Evolutionary conservation across 2,797 vertebrate species (phyloP).

Genomic region (Staurois parvus): DNA sequence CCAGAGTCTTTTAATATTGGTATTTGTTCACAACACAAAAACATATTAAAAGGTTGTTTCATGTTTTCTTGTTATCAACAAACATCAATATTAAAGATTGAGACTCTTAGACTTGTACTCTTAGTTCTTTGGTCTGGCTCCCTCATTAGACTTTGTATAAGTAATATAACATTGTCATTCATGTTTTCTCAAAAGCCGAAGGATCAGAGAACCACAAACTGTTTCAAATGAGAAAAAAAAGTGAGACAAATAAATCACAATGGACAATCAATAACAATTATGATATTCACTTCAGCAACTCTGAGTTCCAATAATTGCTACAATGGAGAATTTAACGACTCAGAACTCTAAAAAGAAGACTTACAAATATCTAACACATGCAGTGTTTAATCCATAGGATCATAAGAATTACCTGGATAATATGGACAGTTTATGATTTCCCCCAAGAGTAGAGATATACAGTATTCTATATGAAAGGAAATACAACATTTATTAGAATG

Average conservation of each 20-base stretch:
- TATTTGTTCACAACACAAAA: too few species aligned
- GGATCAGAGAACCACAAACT: slow-evolving; percentile 30
- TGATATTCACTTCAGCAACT: slow-evolving; percentile 31
- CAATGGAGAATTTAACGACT: slow-evolving; percentile 20
- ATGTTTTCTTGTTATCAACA: too few species aligned
- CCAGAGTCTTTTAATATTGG: too few species aligned
- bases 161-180: neutral
- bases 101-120: too few species aligned
- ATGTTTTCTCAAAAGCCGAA: neutral
- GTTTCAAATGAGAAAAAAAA: slow-evolving; percentile 28
- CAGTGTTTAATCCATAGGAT: slow-evolving; percentile 22
- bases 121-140: too few species aligned
- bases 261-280: slow-evolving; percentile 40
- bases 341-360: slow-evolving; percentile 11
- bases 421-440: slow-evolving; percentile 5
- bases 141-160: too few species aligned
- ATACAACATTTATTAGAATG: slow-evolving; percentile 33
- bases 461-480: slow-evolving; percentile 30
- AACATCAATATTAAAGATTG: too few species aligned
- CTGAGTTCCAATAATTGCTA: slow-evolving; percentile 18
- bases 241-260: slow-evolving; percentile 30
- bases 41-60: too few species aligned
- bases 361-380: slow-evolving; percentile 12
- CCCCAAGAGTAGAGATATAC: slow-evolving; percentile 26
- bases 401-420: slow-evolving; percentile 27